Conservation (phyloP, 2,888 invertebrate genomes). For the Hirtodrosophila histrioides region DNA sequence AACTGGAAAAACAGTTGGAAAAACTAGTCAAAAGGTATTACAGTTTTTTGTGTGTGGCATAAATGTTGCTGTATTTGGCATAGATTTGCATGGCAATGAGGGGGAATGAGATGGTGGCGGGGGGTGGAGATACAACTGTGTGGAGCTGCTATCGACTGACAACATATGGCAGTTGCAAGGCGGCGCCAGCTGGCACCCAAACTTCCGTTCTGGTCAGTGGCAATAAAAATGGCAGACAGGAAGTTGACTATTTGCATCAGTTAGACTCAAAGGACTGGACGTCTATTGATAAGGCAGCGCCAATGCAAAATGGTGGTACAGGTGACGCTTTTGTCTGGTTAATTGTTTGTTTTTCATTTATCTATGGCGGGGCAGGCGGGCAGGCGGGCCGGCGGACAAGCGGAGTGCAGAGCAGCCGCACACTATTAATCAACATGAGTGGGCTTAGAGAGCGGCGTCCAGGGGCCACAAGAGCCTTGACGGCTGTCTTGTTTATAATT, state of each 20-base stretch:
- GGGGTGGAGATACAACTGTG: not conserved
- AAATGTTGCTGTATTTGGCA: slow-evolving; percentile 72
- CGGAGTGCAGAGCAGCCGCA: slow-evolving; percentile 51
- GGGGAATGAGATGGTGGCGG: not conserved
- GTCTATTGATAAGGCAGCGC: slow-evolving; percentile 44
- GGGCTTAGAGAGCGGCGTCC: slow-evolving; percentile 40
- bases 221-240: slow-evolving; percentile 63
- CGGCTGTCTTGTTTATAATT: slow-evolving; percentile 70
- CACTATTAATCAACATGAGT: slow-evolving; percentile 75
- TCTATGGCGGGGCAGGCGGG: slow-evolving; percentile 42
- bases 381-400: too few species aligned
- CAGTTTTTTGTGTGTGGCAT: slow-evolving; percentile 62
- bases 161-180: slow-evolving; percentile 64
- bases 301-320: slow-evolving; percentile 24
- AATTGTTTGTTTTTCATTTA: slow-evolving; percentile 72
- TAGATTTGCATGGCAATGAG: slow-evolving; percentile 75
- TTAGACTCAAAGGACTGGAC: slow-evolving; percentile 26
- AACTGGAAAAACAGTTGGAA: slow-evolving; percentile 18
- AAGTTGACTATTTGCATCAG: slow-evolving; percentile 68
- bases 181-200: slow-evolving; percentile 34
- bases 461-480: slow-evolving; percentile 25
- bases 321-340: slow-evolving; percentile 64
- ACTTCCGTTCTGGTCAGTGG: slow-evolving; percentile 61
- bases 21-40: slow-evolving; percentile 59
- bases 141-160: slow-evolving; percentile 58